Evolutionary conservation across 1,140 invertebrate species (phyloP), one percentile per base, ranked within the genome.

Genomic region (Drosophila kohkoa): DNA sequence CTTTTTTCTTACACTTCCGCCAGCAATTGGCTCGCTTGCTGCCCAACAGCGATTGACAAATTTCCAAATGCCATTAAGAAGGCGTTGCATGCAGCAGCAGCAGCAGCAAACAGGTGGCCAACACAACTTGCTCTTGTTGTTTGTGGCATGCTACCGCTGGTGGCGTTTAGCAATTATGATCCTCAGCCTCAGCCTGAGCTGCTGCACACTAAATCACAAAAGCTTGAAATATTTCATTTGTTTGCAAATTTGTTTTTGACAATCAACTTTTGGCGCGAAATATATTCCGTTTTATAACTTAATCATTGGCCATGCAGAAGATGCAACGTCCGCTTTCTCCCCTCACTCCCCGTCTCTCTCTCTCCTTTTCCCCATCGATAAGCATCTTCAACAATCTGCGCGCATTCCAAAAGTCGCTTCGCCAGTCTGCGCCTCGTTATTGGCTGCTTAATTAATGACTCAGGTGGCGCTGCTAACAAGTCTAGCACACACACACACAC

Each of bases 1-100:
- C 0, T 25, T 25, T 25, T 74, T 77, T 77, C 80, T 81, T 62
- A 79, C 76, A 87, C 82, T 87, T 87, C 82, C 83, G 83, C 67
- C 75, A 75, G 54, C 69, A 48, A 59, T 20, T 46, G 52, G 38
- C 11, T 16, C 10, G n/a, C 46, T 60, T 67, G 46, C 79, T 48
- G 81, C 82, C 74, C 82, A 85, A 75, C 70, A 81, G 74, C 83
- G 83, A 87, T 87, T 87, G 82, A 87, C 82, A 87, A 87, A 87
- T 87, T 87, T 88, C 83, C 80, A 83, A 87, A 88, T 88, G 82
- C 83, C 80, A 87, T 87, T 87, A 87, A 88, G 77, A 72, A 87
- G 83, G 82, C 82, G 83, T 87, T 86, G 79, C 82, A 86, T 88
- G 83, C 83, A 72, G 73, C 79, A 70, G 55, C 32, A 35, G 11